Evolutionary conservation across 1,140 invertebrate species (phyloP).

Genomic region (Sycophila sp.): DNA sequence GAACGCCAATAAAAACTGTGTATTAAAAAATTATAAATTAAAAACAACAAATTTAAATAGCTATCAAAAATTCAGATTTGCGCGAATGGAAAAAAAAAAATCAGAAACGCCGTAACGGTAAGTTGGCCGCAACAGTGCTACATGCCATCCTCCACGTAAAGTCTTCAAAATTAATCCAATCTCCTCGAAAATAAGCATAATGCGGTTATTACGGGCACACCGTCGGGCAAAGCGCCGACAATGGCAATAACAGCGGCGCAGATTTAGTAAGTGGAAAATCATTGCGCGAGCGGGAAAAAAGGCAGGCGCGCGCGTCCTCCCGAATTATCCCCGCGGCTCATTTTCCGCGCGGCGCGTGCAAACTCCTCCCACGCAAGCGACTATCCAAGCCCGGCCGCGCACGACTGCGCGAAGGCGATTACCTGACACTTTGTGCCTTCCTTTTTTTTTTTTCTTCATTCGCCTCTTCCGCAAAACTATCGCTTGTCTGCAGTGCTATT

Average conservation of each 20-base stretch:
- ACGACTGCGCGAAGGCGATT: conserved; percentile 37
- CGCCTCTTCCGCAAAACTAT: too few relatives aligned
- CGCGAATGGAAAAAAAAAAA: too few relatives aligned
- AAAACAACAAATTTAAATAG: not conserved
- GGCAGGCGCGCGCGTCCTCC: not conserved
- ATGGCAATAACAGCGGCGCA: conserved; percentile 5
- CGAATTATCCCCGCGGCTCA: not conserved
- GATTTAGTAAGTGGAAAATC: conserved; percentile 4
- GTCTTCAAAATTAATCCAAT: too few relatives aligned
- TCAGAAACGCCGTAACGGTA: too few relatives aligned
- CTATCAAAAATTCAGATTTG: too few relatives aligned
- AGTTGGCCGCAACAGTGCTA: too few relatives aligned
- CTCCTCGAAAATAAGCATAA: too few relatives aligned
- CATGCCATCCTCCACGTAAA: too few relatives aligned
- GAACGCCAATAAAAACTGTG: too few relatives aligned
- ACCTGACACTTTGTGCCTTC: not conserved
- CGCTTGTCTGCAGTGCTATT: too few relatives aligned
- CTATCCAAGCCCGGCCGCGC: conserved; percentile 12
- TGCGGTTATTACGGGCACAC: not conserved
- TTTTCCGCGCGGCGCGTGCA: conserved; percentile 11
- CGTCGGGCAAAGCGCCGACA: conserved; percentile 1
- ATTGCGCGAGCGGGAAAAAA: not conserved
- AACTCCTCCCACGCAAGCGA: not conserved
- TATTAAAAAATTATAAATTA: too few relatives aligned
- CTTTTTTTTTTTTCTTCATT: conserved; percentile 1